Evolutionary conservation across 23 tunicate genomes (phyloP).

Genomic region (Ascidia mentula): DNA sequence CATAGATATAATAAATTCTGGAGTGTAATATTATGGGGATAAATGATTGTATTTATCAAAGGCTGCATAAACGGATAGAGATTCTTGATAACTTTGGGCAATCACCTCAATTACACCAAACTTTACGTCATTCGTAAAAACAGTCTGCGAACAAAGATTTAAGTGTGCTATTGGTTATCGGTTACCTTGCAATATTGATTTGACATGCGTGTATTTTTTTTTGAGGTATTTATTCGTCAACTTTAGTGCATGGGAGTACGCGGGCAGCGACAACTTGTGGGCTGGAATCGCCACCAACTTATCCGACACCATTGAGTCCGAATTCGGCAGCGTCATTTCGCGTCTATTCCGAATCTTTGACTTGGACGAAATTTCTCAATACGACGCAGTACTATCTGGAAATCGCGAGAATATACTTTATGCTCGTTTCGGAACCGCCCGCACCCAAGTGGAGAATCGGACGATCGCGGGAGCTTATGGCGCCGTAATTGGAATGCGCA

Average conservation of each 20-base stretch:
- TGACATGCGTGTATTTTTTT: no score
- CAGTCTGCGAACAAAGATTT: no score
- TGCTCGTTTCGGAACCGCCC: neutral
- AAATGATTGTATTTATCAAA: no score
- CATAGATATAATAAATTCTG: no score
- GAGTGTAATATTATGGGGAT: no score
- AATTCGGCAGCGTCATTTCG: constrained; percentile 48
- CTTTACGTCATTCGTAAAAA: no score
- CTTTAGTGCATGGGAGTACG: constrained; percentile 72
- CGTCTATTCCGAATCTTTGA: constrained; percentile 47
- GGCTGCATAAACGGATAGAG: no score
- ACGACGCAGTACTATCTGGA: neutral
- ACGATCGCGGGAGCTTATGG: neutral
- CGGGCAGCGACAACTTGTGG: constrained; percentile 72
- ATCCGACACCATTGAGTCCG: constrained; percentile 47
- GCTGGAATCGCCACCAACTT: constrained; percentile 64
- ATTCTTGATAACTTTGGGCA: no score
- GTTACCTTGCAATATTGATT: no score
- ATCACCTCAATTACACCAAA: no score
- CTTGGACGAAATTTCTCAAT: constrained; percentile 18
- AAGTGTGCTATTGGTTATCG: no score
- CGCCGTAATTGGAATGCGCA: neutral
- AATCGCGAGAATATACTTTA: neutral
- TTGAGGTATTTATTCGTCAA: constrained; percentile 61
- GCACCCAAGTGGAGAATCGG: neutral